Evolutionary conservation across 2,888 invertebrate species (phyloP), one percentile per base, ranked within the genome.

Genomic region (Automeris io): DNA sequence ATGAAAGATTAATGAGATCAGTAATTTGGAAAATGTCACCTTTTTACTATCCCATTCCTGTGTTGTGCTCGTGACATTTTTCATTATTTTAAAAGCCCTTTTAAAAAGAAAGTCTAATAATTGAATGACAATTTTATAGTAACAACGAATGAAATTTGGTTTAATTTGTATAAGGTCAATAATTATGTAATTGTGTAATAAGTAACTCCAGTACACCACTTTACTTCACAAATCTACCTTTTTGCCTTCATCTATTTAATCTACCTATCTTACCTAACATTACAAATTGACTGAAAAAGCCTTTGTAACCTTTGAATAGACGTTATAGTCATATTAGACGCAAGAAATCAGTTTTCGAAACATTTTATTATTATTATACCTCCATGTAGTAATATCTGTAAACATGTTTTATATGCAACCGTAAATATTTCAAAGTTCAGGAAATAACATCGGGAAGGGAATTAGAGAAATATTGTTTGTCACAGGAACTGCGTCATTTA

Each of bases 1-100:
- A 85, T 83, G 81, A 72, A 80, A 81, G 76, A 75, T 82, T 82
- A 82, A 85, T 85, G 85, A 71, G 68, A 63, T 59, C 58, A 57
- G 79, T 79, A 82, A 83, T 85, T 82, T 82, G 75, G 62, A 64
- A 76, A 83, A 85, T 81, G 81, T 70, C 82, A 75, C 66, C 65
- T 68, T 62, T 64, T 74, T 75, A 77, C 78, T 75, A 72, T 73
- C 75, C 75, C 58, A 61, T 54, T 58, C 54, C 60, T 53, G 49
- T 53, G 52, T 56, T 51, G 59, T n/a, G n/a, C n/a, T n/a, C n/a
- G n/a, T 58, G 75, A 69, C 70, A 71, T 76, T 76, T 66, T 56
- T 58, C 56, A 57, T 60, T 60, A 59, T 64, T 63, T 61, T 59
- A 62, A 55, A 55, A 32, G 18, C 21, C 21, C 7, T 22, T 29